These are phyloP conservation scores for Diphyllodes magnificus DNA, from an alignment of 2,113 vertebrate species.

Conservation along the genomic window DNA sequence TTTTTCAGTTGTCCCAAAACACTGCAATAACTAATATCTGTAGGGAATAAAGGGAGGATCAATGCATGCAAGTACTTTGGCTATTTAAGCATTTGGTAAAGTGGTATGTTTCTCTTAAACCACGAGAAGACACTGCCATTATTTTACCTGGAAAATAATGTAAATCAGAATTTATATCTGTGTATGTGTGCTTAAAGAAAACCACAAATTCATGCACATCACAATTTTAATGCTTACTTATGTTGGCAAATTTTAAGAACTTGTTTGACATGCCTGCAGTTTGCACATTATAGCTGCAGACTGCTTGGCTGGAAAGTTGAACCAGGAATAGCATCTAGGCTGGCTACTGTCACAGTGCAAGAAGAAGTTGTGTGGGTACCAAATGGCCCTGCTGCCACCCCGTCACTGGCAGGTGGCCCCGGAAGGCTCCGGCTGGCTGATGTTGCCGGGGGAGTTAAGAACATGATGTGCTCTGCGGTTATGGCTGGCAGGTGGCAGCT, in stretches of 20 bases:
- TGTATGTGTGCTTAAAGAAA: background rate
- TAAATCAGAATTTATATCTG: background rate
- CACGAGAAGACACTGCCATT: background rate
- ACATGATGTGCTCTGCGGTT: background rate
- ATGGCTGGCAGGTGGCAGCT: background rate
- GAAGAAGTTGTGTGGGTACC: background rate
- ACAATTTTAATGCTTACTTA: background rate
- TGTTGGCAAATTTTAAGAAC: background rate
- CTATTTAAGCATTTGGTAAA: background rate
- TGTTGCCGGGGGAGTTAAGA: background rate
- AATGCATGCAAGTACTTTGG: background rate
- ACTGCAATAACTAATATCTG: background rate
- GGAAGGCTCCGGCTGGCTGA: background rate
- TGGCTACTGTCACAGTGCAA: background rate
- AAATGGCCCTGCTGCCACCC: background rate
- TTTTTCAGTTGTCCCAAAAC: background rate
- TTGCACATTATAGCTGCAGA: background rate
- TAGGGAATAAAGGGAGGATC: conserved; percentile 10
- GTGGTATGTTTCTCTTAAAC: background rate
- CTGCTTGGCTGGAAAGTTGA: background rate
- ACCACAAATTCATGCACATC: background rate
- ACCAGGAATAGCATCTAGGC: background rate
- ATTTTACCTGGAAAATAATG: background rate
- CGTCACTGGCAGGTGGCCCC: rapidly evolving
- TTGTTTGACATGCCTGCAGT: background rate